Base-by-base conservation (phyloP, 1,140 invertebrate genomes). In the Delia radicum region DNA sequence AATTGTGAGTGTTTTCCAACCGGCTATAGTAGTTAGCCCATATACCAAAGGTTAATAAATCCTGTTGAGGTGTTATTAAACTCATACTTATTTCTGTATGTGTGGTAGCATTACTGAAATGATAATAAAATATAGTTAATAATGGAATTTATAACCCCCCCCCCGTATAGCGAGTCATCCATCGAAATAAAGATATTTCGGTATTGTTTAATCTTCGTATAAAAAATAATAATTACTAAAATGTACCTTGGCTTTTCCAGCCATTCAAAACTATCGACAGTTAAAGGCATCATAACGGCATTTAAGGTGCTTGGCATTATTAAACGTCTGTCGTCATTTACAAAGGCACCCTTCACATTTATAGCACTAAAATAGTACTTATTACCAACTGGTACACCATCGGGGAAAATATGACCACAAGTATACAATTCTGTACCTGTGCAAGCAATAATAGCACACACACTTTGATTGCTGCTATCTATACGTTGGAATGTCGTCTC, bases 401-500 rank as follows among this genome's bases (percentile, higher is more conserved):
- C 37, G 1, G 80, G 74, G 73, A 81, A 85, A 21, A 84, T 79
- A 48, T 77, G 75, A 1, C 81, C 85, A 74, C 87, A 88, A 15
- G 76, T 83, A 24, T 74, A 15, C 1, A 83, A 33, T 10, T 78
- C 79, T 3, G 75, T 76, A 77, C 77, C 33, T 24, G 78, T 74
- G 73, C 88, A 89, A 67, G 85, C 79, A 27, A 89, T 83, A 10
- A 89, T 10, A 3, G 87, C 85, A 67, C 88, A 89, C 5, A 85
- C 72, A 74, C 86, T 85, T 31, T 86, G 73, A 27, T 85, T 83
- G 18, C 80, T 84, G 13, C 83, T 80, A 24, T 81, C 84, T n/a
- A 84, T 77, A 2, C 75, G 73, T 42, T 85, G 78, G 12, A 81
- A 48, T 0, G 75, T 76, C 1, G 81, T 80, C 28, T 80, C 77